Evolutionary conservation across 2,113 vertebrate species (phyloP).

Genomic region (Rattus norvegicus): GRCr8 NC_086021.1:53220001-53220500

Average conservation of each 20-base stretch:
- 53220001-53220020: background rate
- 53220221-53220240: background rate
- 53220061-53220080: background rate
- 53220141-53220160: background rate
- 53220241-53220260: background rate
- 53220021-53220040: background rate
- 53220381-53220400: background rate
- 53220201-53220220: background rate
- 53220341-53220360: slow-evolving; percentile 3
- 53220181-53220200: background rate
- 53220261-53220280: background rate
- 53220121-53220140: background rate
- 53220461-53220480: no score
- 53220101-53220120: slow-evolving; percentile 15
- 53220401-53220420: background rate
- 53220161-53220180: background rate
- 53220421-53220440: no score
- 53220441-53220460: background rate
- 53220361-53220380: background rate
- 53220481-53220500: no score
- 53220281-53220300: background rate
- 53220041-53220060: background rate
- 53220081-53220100: background rate
- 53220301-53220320: background rate
- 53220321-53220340: background rate